A percentile compares a stretch with the other conserved stretches of the same genome.
Evolutionary conservation across 2,797 vertebrate genomes (phyloP).

Genomic region (Aldrovandia affinis): DNA sequence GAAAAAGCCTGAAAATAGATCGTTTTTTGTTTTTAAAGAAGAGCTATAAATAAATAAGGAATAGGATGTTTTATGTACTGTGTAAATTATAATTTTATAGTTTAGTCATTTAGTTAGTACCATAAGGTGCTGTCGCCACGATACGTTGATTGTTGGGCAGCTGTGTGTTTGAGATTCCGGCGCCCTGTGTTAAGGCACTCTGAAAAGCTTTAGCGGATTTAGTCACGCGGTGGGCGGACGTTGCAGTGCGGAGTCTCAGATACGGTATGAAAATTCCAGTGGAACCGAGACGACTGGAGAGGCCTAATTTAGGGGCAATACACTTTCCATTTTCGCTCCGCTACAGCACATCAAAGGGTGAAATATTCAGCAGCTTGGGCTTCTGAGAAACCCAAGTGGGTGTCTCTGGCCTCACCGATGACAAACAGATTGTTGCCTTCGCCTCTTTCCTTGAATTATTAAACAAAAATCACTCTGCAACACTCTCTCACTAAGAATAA

Average conservation of each 20-base stretch:
- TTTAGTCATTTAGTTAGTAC: background rate
- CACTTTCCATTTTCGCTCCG: background rate
- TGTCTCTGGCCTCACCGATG: background rate
- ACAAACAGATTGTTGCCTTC: background rate
- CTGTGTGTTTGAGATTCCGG: background rate
- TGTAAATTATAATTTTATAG: background rate
- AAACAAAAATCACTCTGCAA: background rate
- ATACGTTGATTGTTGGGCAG: background rate
- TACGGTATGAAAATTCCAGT: background rate
- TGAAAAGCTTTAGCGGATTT: background rate
- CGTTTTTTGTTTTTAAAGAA: too few species aligned
- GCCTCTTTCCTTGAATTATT: background rate
- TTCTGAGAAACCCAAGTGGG: background rate
- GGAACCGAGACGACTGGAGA: background rate
- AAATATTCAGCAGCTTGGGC: background rate
- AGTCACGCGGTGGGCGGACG: background rate
- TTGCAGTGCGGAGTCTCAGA: background rate
- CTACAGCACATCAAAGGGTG: background rate
- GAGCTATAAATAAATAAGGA: background rate
- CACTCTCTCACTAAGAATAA: background rate
- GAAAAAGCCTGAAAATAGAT: background rate
- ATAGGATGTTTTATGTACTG: background rate
- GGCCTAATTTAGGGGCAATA: constrained; percentile 6
- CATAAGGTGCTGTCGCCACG: background rate
- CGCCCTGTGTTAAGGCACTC: background rate